Conservation (phyloP, 2,888 invertebrate genomes). For the Drosophila neonasuta region DNA sequence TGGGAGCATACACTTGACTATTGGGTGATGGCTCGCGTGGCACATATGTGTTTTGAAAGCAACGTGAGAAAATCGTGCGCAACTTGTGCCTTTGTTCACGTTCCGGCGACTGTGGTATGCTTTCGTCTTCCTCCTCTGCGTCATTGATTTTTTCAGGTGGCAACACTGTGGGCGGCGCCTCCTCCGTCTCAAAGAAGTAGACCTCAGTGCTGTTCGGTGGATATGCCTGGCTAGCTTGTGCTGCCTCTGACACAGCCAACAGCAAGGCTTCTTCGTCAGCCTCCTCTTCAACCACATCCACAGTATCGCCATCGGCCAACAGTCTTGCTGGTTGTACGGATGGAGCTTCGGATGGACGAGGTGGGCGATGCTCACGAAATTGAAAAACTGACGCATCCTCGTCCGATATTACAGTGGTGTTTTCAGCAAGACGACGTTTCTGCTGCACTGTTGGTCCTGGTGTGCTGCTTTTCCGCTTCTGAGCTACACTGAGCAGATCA, state of each 20-base stretch:
- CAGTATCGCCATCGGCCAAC: conserved; percentile 52
- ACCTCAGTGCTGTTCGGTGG: conserved; percentile 53
- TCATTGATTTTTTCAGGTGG: conserved; percentile 13
- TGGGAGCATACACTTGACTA: conserved; percentile 86
- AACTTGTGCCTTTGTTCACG: conserved; percentile 78
- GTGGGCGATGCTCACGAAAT: conserved; percentile 43
- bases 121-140: conserved; percentile 51
- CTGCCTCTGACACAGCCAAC: conserved; percentile 57
- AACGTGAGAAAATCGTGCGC: conserved; percentile 87
- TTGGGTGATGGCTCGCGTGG: conserved; percentile 84
- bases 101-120: conserved; percentile 80
- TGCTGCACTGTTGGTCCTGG: conserved; percentile 36
- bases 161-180: conserved; percentile 21
- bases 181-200: conserved; percentile 56
- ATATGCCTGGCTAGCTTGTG: conserved; percentile 43
- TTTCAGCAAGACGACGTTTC: conserved; percentile 52
- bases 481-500: conserved; percentile 23
- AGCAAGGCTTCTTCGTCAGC: conserved; percentile 57
- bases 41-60: conserved; percentile 89
- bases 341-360: conserved; percentile 35
- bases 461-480: conserved; percentile 63
- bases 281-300: conserved; percentile 44
- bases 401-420: conserved; percentile 51
- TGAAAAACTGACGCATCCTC: conserved; percentile 51
- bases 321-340: conserved; percentile 63